Base-by-base conservation (phyloP, 2,113 vertebrate genomes). In the Triplophysa tibetana region DNA sequence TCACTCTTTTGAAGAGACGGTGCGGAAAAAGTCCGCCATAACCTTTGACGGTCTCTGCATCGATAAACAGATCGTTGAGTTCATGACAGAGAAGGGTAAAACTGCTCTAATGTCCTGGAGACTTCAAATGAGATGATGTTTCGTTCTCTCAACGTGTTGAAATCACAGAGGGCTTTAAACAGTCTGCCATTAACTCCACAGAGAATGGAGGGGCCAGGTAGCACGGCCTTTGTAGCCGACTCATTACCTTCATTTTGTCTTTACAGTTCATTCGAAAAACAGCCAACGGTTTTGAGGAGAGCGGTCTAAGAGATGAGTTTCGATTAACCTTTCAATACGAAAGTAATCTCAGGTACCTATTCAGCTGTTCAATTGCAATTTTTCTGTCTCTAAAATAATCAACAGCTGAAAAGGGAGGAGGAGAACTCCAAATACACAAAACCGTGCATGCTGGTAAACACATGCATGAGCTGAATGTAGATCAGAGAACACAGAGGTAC, bases 51-150 rank as follows among this genome's bases (percentile, higher is more conserved):
- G 16, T 56, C 23, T 52, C 48, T 33, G 14, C 29, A 56, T 29
- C 54, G 45, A 79, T 41, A 70, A 60, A 70, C 78, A 67, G 33
- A 43, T 56, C 67, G 29, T 41, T 10, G 38, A 43, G 33, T 60
- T 67, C 62, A 72, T n/a, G 60, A 17, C 23, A 52, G 6, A 80
- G 45, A 38, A 10, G 17, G 2, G 12, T 4, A 50, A 82, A 68
- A 74, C 17, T 70, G 33, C 45, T 65, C 43, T 54, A 68, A 50
- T 56, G 61, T 16, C 1, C 21, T 43, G 56, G 45, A 64, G 33
- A 86, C 85, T 85, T 89, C 84, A 87, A 88, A 89, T 84, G 70
- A 80, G 77, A 60, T 17, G 78, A 78, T 75, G 81, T 83, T 86
- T 48, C 66, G 73, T 80, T 75, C 73, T n/a, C 84, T 84, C 78